These are phyloP conservation scores for Schizotus pectinicornis DNA, from an alignment of 2,888 invertebrate genomes.

Conservation along the genomic window DNA sequence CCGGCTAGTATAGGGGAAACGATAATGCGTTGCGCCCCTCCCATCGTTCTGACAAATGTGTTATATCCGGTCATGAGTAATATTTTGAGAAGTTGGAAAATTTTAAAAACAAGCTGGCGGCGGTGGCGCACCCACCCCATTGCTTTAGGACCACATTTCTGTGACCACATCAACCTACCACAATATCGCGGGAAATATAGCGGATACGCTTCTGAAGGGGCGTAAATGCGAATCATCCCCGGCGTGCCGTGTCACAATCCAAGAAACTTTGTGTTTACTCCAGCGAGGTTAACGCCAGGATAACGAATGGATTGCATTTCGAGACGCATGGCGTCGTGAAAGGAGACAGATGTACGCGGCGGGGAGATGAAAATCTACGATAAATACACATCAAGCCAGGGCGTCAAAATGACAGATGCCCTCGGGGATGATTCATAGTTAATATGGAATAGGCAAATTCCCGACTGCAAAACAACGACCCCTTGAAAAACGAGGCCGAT, in stretches of 20 bases:
- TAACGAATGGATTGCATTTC: slow-evolving; percentile 22
- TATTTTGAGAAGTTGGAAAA: slow-evolving; percentile 10
- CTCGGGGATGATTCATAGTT: slow-evolving; percentile 38
- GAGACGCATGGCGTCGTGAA: slow-evolving; percentile 4
- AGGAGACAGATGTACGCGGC: slow-evolving; percentile 30
- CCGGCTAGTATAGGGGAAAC: too few species aligned
- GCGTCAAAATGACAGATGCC: slow-evolving; percentile 40
- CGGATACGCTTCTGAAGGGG: slow-evolving; percentile 7
- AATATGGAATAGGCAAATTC: slow-evolving; percentile 34
- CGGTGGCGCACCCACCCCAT: neutral
- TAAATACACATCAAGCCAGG: slow-evolving; percentile 36
- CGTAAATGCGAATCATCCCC: slow-evolving; percentile 20
- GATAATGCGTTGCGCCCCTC: neutral
- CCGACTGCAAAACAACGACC: slow-evolving; percentile 13
- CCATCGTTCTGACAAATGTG: slow-evolving; percentile 19
- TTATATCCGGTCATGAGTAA: slow-evolving; percentile 22
- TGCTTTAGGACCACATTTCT: neutral
- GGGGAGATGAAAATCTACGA: slow-evolving; percentile 35
- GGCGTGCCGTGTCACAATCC: slow-evolving; percentile 9
- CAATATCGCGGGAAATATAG: neutral
- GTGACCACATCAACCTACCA: neutral
- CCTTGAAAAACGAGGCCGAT: slow-evolving; percentile 10
- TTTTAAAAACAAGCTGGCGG: slow-evolving; percentile 14
- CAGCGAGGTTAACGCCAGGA: slow-evolving; percentile 12
- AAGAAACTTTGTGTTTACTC: slow-evolving; percentile 15